Base-by-base conservation (phyloP, 2,113 vertebrate species). In the Leptocoma aspasia region DNA sequence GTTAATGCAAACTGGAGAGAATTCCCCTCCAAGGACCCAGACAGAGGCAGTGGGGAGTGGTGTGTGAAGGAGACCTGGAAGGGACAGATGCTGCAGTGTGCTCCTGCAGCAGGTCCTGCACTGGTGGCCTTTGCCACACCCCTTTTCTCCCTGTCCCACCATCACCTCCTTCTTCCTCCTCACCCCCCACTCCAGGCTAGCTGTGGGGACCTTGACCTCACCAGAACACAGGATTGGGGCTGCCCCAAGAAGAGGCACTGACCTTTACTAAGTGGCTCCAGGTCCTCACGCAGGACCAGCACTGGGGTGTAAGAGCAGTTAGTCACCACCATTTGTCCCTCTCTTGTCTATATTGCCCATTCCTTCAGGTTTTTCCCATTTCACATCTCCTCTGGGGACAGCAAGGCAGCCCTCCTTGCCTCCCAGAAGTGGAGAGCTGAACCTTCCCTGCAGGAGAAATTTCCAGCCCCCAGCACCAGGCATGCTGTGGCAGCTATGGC, bases 401-500 rank as follows among this genome's bases (percentile, higher is more conserved):
- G 27, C 89, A 69, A 57, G 15, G 26, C 41, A 92, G 15, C 11
- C 42, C 27, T 90, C 1, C 0, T 26, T 72, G 31, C 23, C 33
- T 79, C 26, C 17, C 15, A 60, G 33, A 66, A 28, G 4, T 3
- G 10, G 12, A 63, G 33, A 61, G 11, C 26, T 88, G 75, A 73
- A 57, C 10, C 5, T 39, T 9, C 50, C 39, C 37, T 33, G 21
- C 8, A 57, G 45, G 30, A 59, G 44, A 13, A 37, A 35, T 75
- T 93, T 75, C 17, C 23, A 26, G 3, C 24, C n/a, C 59, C 16
- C 5, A 5, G 41, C 6, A 5, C 3, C 54, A 11, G 7, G 13
- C 4, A 1, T 9, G 30, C 10, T 41, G 56, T 0, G 0, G 50
- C 57, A 92, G 59, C 35, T 24, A 8, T 0, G 0, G n/a, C 56